These are phyloP conservation scores for Neoascia interrupta DNA, from an alignment of 2,888 invertebrate genomes.

Conservation along the genomic window DNA sequence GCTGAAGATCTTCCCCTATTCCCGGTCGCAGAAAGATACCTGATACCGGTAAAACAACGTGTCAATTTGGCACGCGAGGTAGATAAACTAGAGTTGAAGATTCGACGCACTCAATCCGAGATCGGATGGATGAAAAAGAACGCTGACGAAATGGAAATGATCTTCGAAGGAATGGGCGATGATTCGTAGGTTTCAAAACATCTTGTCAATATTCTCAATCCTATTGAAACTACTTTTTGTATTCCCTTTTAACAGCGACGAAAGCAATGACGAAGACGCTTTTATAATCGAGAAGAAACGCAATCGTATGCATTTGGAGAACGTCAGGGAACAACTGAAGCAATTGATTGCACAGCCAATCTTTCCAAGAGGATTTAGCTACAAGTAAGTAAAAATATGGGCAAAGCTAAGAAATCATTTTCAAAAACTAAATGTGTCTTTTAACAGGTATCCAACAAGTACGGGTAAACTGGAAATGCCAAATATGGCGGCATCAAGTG, in stretches of 20 bases:
- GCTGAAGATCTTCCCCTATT: constrained; percentile 91
- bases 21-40: constrained; percentile 84
- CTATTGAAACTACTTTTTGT: too few species aligned
- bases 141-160: constrained; percentile 94
- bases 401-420: neutral
- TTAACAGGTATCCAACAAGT: constrained; percentile 78
- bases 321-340: constrained; percentile 72
- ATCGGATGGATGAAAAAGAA: constrained; percentile 92
- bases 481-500: constrained; percentile 71
- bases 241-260: too few species aligned
- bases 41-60: constrained; percentile 85
- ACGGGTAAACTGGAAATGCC: constrained; percentile 74
- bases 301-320: constrained; percentile 75
- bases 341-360: constrained; percentile 81
- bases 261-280: constrained; percentile 77
- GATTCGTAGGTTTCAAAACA: constrained; percentile 74
- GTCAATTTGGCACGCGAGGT: constrained; percentile 89
- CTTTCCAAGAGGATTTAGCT: constrained; percentile 86
- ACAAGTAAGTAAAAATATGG: constrained; percentile 78
- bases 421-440: neutral
- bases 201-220: neutral
- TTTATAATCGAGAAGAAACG: constrained; percentile 76
- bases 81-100: constrained; percentile 87
- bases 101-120: constrained; percentile 84
- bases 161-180: constrained; percentile 87